A percentile compares a stretch with the other conserved stretches of the same genome.
Conservation (phyloP, 2,888 invertebrate genomes). For the Salticus scenicus region DNA sequence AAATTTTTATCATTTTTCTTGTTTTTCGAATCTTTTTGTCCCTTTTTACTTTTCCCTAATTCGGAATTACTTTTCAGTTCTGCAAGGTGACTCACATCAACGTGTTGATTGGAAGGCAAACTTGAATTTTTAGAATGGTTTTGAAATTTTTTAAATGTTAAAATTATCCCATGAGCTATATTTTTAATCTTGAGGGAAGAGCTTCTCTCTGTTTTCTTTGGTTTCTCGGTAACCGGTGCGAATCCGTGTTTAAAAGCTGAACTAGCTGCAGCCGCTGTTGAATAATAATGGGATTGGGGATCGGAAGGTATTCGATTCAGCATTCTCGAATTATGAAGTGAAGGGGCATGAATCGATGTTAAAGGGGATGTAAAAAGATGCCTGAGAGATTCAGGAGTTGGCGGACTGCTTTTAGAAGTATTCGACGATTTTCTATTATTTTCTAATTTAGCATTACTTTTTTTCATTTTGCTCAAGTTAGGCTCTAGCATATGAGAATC, state of each 20-base stretch:
- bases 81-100: conserved; percentile 56
- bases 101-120: conserved; percentile 40
- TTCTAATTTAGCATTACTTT: not conserved
- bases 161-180: conserved; percentile 60
- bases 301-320: conserved; percentile 35
- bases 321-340: conserved; percentile 21
- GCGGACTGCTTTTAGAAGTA: conserved; percentile 38
- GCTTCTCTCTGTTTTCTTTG: conserved; percentile 54
- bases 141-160: conserved; percentile 54
- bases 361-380: conserved; percentile 59
- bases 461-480: conserved; percentile 14
- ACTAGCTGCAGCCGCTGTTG: conserved; percentile 42
- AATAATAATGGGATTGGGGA: conserved; percentile 46
- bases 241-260: conserved; percentile 58
- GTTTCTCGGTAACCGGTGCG: conserved; percentile 28
- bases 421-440: conserved; percentile 18
- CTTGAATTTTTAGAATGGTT: conserved; percentile 52
- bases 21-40: conserved; percentile 33
- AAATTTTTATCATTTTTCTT: conserved; percentile 13
- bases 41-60: conserved; percentile 25
- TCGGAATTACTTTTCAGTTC: conserved; percentile 25
- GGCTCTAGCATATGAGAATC: conserved; percentile 58
- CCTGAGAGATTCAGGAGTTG: conserved; percentile 52
- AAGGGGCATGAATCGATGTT: conserved; percentile 33
- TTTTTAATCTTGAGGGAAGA: conserved; percentile 65